Evolutionary conservation across 2,113 vertebrate species (phyloP).

Genomic region (Protobothrops flavoviridis): DNA sequence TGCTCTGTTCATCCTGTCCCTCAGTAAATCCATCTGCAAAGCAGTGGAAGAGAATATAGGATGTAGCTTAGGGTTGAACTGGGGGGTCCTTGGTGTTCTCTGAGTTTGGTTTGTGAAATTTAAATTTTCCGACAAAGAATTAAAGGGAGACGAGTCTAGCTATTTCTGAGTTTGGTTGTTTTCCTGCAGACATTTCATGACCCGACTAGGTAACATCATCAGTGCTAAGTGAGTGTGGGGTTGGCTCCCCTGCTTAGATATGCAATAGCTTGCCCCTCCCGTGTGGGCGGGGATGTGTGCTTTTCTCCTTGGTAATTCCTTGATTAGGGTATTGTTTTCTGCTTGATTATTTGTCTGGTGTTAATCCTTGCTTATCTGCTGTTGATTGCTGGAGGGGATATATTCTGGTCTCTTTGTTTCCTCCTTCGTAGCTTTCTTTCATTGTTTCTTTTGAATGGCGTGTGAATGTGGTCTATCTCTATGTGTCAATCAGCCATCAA

Average conservation of each 20-base stretch:
- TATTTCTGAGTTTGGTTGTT: too few species aligned
- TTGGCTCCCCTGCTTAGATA: neutral
- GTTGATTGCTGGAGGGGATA: neutral
- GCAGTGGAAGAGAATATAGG: too few species aligned
- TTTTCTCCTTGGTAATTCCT: neutral
- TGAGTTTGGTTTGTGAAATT: too few species aligned
- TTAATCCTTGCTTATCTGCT: neutral
- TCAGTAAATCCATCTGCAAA: neutral
- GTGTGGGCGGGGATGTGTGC: neutral
- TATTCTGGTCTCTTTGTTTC: neutral
- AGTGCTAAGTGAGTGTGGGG: neutral
- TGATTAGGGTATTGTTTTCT: neutral
- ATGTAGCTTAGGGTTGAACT: too few species aligned
- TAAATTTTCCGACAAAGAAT: too few species aligned
- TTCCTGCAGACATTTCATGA: neutral
- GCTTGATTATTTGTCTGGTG: too few species aligned
- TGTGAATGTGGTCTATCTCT: neutral
- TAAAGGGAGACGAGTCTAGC: too few species aligned
- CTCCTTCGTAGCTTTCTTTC: neutral
- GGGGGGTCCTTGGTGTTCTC: too few species aligned
- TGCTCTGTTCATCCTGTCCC: neutral
- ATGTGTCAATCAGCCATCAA: neutral
- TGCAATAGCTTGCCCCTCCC: neutral
- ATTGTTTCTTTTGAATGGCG: neutral
- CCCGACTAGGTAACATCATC: neutral